Evolutionary conservation across 2,888 invertebrate species (phyloP).

Genomic region (Cheilosia soror): DNA sequence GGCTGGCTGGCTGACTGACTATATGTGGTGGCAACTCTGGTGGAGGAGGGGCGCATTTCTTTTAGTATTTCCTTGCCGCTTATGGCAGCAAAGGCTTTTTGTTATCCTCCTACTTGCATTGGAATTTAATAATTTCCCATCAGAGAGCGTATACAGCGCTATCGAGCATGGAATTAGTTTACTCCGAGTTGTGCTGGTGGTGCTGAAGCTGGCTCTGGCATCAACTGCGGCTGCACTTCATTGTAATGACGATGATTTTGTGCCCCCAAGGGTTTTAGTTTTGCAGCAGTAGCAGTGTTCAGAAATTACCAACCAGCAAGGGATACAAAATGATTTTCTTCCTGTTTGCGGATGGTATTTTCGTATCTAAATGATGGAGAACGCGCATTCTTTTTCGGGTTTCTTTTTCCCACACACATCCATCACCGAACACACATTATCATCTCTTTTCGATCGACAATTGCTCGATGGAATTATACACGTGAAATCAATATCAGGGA

Average conservation of each 20-base stretch:
- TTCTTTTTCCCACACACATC: constrained; percentile 21
- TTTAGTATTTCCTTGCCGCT: constrained; percentile 40
- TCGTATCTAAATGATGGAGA: constrained; percentile 23
- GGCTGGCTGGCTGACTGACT: constrained; percentile 44
- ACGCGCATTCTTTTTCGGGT: not conserved
- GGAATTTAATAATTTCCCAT: constrained; percentile 75
- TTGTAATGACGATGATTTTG: constrained; percentile 74
- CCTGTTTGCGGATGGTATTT: constrained; percentile 51
- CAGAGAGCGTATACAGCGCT: constrained; percentile 21
- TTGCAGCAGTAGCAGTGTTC: constrained; percentile 41
- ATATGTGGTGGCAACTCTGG: constrained; percentile 52
- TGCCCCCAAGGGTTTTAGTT: constrained; percentile 59
- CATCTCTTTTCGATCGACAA: constrained; percentile 62
- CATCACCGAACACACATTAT: constrained; percentile 45
- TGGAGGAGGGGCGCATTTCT: constrained; percentile 60
- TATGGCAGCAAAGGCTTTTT: constrained; percentile 36
- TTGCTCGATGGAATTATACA: constrained; percentile 53
- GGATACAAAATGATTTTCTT: constrained; percentile 54
- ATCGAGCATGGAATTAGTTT: constrained; percentile 60
- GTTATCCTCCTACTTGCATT: constrained; percentile 74
- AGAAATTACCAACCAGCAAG: constrained; percentile 4
- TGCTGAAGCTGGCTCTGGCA: constrained; percentile 75
- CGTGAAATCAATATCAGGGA: constrained; percentile 62
- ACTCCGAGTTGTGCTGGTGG: constrained; percentile 47
- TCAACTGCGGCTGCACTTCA: constrained; percentile 74